Conservation (phyloP, 2,888 invertebrate species). For the Mayetiola destructor region DNA sequence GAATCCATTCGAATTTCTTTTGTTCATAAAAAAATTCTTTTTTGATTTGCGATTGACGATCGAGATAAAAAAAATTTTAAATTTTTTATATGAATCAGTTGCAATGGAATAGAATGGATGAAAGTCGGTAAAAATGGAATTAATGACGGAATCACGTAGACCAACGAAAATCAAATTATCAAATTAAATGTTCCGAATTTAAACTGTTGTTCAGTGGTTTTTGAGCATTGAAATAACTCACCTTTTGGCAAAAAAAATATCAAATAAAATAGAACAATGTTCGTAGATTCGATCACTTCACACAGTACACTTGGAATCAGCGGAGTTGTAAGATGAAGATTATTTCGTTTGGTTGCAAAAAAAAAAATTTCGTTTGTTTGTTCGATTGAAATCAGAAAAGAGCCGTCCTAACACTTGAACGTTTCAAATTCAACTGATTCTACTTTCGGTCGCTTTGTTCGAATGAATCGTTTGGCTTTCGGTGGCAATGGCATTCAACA, state of each 20-base stretch:
- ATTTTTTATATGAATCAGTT: too few relatives aligned
- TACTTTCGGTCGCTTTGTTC: too few relatives aligned
- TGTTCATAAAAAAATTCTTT: too few relatives aligned
- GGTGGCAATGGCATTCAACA: not conserved
- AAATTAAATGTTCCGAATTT: too few relatives aligned
- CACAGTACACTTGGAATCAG: not conserved
- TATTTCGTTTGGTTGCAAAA: not conserved
- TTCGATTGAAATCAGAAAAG: not conserved
- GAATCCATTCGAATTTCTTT: too few relatives aligned
- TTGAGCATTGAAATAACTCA: not conserved
- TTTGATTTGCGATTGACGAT: too few relatives aligned
- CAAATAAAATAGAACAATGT: not conserved
- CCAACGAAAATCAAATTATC: too few relatives aligned
- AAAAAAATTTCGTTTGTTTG: not conserved
- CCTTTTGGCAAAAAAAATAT: not conserved
- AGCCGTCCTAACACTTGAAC: not conserved
- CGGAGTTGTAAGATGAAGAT: not conserved
- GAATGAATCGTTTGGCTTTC: not conserved
- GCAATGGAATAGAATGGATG: too few relatives aligned
- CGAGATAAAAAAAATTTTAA: too few relatives aligned
- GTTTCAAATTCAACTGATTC: slow-evolving; percentile 6
- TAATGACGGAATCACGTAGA: too few relatives aligned
- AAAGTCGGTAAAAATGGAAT: too few relatives aligned
- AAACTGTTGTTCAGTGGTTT: too few relatives aligned
- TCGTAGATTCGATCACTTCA: not conserved